Conservation (phyloP, 2,888 invertebrate genomes). For the Mythimna lalbum region DNA sequence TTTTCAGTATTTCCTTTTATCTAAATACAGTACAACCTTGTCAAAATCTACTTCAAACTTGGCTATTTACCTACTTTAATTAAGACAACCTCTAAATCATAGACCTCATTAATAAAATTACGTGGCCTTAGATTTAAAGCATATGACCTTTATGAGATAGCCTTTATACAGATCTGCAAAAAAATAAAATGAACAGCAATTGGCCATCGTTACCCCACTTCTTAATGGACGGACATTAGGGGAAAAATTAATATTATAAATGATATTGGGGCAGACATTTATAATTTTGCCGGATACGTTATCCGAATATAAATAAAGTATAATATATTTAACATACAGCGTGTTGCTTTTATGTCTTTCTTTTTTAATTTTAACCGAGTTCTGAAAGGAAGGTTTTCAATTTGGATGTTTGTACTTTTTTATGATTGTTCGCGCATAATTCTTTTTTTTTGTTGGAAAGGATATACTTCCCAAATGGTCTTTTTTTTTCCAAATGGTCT, state of each 20-base stretch:
- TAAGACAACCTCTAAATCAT: conserved; percentile 15
- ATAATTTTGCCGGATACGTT: conserved; percentile 55
- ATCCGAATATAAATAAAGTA: conserved; percentile 58
- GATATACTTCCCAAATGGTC: too few relatives aligned
- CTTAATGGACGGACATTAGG: conserved; percentile 48
- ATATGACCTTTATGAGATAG: conserved; percentile 22
- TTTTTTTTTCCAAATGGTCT: too few relatives aligned
- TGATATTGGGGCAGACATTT: conserved; percentile 57
- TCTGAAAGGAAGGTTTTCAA: too few relatives aligned
- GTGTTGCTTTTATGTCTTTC: conserved; percentile 34
- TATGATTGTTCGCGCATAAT: too few relatives aligned
- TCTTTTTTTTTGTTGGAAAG: too few relatives aligned
- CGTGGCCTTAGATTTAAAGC: conserved; percentile 32
- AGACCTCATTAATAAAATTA: conserved; percentile 11
- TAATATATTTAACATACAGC: conserved; percentile 51
- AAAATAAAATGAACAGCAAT: conserved; percentile 36
- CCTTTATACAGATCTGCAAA: conserved; percentile 19
- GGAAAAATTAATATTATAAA: conserved; percentile 60
- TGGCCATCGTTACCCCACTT: conserved; percentile 50
- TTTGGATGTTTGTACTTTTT: too few relatives aligned
- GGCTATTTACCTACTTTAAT: not conserved
- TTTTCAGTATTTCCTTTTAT: not conserved
- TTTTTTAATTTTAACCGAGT: too few relatives aligned
- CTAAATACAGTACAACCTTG: not conserved
- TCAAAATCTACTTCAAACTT: not conserved